Evolutionary conservation across 2,888 invertebrate genomes (phyloP), one percentile per base, ranked within the genome.

Genomic region (Sylvicola fuscatus): DNA sequence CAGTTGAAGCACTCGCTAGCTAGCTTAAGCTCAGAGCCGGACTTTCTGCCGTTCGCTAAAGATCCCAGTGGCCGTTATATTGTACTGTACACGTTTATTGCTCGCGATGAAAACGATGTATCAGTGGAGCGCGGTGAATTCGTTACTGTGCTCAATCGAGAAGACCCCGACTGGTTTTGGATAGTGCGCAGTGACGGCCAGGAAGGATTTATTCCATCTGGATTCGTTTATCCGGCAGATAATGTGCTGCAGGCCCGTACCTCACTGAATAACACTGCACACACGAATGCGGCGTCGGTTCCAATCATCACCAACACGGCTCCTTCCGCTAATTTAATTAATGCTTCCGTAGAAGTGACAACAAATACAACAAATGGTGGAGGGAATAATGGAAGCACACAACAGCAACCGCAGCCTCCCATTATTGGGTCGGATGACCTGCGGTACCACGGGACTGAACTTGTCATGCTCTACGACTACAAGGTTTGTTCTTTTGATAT

Each of bases 111-210:
- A 53, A 90, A 92, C 49, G 93, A 93, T 54, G 80, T 92, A 0
- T 84, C 82, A 28, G 92, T 93, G 2, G 86, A 89, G 49, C 64
- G 89, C 33, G 92, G 92, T 1, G 92, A 93, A 54, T 84, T 92
- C 60, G 89, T 93, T n/a, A 90, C 90, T 38, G 86, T 93, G 11
- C 60, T 93, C 37, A 93, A 93, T 58, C 70, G 84, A 49, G 92
- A 92, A 54, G 92, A 93, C 59, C 81, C 86, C 0, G 90, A 92
- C 56, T 93, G 93, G 93, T 92, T 81, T 56, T 93, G 92, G 92
- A 84, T 93, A 36, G 77, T 87, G 28, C 68, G 89, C 44, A 81
- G 81, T 45, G 87, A 92, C 51, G 87, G 86, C 0, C 84, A 86
- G 47, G 92, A 93, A 58, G 93, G 93, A 1, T 93, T 93, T 55